Base-by-base conservation (phyloP, 1,140 invertebrate species). In the Drosophila pectinifera region DNA sequence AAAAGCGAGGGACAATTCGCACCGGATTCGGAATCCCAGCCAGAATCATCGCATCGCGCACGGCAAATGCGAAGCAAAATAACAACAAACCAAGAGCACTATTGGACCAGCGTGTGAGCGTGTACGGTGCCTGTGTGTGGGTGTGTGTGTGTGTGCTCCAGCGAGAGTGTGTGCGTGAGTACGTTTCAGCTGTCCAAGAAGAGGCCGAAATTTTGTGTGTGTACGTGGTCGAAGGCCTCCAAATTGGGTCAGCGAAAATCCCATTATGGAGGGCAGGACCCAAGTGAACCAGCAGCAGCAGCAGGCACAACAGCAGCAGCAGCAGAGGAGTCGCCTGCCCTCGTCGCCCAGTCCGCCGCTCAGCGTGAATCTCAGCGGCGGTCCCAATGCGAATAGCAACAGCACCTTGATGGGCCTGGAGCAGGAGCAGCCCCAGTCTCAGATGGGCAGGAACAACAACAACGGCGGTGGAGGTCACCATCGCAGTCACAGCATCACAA, bases 401-500 rank as follows among this genome's bases (percentile, higher is more conserved):
- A 63, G 28, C 63, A 69, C 68, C 61, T 61, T 61, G n/a, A 54
- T 65, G 73, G 43, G 56, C 48, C 42, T 83, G 26, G 64, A 59
- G 31, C 59, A 49, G 46, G 39, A 54, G 22, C 39, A 57, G 38
- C 43, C 38, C 20, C 56, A 56, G 31, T 38, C 68, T 26, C 58
- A 65, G 8, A 38, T 55, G n/a, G 34, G 57, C 24, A 49, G 62
- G 26, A 62, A 45, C 48, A 78, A 58, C 42, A 76, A 42, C 48
- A 86, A 69, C 18, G 39, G 53, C n/a, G 73, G 70, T 49, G 76
- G 58, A 36, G 82, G 82, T 6, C 80, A 84, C 57, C 73, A 91
- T 34, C 83, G 90, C 3, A 89, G 73, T 31, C 85, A 89, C 43
- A 89, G 84, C 65, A 89, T 89, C 49, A 89, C 84, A 5, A 91